These are phyloP conservation scores for Pterostichus madidus DNA, from an alignment of 2,888 invertebrate species.

Conservation along the genomic window DNA sequence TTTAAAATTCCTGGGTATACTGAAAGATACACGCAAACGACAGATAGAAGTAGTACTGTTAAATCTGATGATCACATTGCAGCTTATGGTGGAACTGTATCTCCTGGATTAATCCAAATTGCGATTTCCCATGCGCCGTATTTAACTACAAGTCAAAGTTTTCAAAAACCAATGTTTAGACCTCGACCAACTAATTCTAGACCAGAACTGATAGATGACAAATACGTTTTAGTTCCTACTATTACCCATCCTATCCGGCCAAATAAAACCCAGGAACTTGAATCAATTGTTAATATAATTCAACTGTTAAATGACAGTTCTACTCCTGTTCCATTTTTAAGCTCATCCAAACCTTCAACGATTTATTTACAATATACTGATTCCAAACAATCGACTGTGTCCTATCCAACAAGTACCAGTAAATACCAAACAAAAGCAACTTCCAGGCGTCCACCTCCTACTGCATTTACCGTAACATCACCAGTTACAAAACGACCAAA, in stretches of 20 bases:
- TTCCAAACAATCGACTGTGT: conserved; percentile 75
- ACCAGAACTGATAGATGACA: conserved; percentile 75
- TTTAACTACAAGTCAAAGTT: conserved; percentile 72
- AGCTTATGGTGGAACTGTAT: conserved; percentile 70
- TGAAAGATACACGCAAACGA: conserved; percentile 73
- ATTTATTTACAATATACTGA: conserved; percentile 77
- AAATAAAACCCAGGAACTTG: conserved; percentile 77
- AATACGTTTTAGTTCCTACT: conserved; percentile 81
- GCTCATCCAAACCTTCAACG: conserved; percentile 75
- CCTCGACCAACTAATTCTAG: conserved; percentile 77
- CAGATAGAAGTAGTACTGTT: conserved; percentile 69
- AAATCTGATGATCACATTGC: conserved; percentile 67
- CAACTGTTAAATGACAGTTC: conserved; percentile 81
- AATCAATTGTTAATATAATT: conserved; percentile 82
- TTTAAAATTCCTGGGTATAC: conserved; percentile 72
- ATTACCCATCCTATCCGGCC: conserved; percentile 75
- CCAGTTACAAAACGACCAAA: conserved; percentile 40
- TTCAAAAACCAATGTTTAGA: conserved; percentile 79
- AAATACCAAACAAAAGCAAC: conserved; percentile 50
- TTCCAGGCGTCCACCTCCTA: conserved; percentile 68
- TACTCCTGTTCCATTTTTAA: conserved; percentile 59
- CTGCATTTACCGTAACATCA: conserved; percentile 51
- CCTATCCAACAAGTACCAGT: conserved; percentile 75
- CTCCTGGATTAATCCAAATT: conserved; percentile 73
- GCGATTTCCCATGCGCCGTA: conserved; percentile 74